A percentile compares a stretch with the other conserved stretches of the same genome.
Evolutionary conservation across 2,113 vertebrate genomes (phyloP).

Genomic region (Ochotona curzoniae): DNA sequence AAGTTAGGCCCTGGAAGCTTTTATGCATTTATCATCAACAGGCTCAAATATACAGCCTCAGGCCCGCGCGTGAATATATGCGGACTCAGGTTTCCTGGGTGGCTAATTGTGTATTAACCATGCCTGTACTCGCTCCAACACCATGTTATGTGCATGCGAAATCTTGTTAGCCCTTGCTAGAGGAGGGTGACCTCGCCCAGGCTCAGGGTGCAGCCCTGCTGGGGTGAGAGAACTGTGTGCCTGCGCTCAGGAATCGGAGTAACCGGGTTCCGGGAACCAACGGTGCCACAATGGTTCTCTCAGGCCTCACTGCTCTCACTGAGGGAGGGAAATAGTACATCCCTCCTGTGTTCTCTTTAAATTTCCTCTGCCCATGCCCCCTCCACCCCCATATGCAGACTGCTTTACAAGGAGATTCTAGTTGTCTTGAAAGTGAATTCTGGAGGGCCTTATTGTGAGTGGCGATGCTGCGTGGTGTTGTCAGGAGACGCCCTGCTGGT

Average conservation of each 20-base stretch:
- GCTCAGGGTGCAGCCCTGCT: neutral
- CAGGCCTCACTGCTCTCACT: slow-evolving; percentile 16
- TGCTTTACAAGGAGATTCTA: neutral
- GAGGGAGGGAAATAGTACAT: neutral
- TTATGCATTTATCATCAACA: slow-evolving; percentile 39
- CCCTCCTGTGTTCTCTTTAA: slow-evolving; percentile 34
- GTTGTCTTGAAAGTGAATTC: slow-evolving; percentile 52
- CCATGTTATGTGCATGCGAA: slow-evolving; percentile 68
- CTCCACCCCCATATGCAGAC: neutral
- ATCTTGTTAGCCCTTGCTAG: slow-evolving; percentile 65
- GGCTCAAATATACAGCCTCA: slow-evolving; percentile 55
- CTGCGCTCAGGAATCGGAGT: slow-evolving; percentile 5
- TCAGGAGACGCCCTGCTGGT: neutral
- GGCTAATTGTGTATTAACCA: slow-evolving; percentile 65
- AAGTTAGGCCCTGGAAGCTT: slow-evolving; percentile 58
- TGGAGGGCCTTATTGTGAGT: neutral
- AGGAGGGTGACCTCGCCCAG: neutral
- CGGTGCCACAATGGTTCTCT: slow-evolving; percentile 43
- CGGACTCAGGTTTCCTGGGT: slow-evolving; percentile 54
- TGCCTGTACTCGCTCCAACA: slow-evolving; percentile 62
- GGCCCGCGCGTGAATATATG: neutral
- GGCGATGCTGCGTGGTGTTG: neutral
- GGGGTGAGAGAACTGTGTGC: neutral
- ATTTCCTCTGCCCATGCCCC: neutral
- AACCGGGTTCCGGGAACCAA: slow-evolving; percentile 45